Evolutionary conservation across 2,113 vertebrate genomes (phyloP).

Genomic region (Fregata magnificens): DNA sequence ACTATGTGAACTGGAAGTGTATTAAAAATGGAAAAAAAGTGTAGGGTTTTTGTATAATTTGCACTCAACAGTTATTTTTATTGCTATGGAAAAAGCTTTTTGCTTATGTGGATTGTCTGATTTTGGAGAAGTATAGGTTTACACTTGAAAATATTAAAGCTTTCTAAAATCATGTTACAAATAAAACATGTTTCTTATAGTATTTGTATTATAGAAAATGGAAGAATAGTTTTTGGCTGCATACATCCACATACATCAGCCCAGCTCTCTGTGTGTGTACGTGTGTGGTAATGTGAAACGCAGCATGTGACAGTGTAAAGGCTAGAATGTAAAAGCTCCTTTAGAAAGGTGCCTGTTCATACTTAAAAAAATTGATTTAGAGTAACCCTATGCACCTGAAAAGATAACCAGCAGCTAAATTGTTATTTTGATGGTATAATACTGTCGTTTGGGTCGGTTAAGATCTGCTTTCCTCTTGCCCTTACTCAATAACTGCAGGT

Average conservation of each 20-base stretch:
- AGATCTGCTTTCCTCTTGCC: background rate
- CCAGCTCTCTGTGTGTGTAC: background rate
- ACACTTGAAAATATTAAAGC: background rate
- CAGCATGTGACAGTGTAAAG: background rate
- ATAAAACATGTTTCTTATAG: accelerated
- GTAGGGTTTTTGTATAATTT: accelerated
- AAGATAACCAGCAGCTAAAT: background rate
- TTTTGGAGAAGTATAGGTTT: background rate
- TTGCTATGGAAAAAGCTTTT: background rate
- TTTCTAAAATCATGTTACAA: background rate
- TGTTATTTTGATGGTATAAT: background rate
- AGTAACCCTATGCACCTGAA: too few relatives aligned
- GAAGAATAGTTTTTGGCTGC: background rate
- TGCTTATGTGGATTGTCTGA: background rate
- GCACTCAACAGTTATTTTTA: background rate
- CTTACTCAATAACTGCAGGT: background rate
- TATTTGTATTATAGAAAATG: background rate
- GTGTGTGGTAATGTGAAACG: background rate
- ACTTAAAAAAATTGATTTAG: background rate
- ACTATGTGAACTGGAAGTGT: background rate
- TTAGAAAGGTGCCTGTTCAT: background rate
- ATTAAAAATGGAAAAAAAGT: background rate
- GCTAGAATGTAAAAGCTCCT: background rate
- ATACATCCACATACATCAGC: background rate
- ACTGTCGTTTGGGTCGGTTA: accelerated